Evolutionary conservation across 2,113 vertebrate genomes (phyloP), one percentile per base, ranked within the genome.

Genomic region (Vulpes ferrilata): DNA sequence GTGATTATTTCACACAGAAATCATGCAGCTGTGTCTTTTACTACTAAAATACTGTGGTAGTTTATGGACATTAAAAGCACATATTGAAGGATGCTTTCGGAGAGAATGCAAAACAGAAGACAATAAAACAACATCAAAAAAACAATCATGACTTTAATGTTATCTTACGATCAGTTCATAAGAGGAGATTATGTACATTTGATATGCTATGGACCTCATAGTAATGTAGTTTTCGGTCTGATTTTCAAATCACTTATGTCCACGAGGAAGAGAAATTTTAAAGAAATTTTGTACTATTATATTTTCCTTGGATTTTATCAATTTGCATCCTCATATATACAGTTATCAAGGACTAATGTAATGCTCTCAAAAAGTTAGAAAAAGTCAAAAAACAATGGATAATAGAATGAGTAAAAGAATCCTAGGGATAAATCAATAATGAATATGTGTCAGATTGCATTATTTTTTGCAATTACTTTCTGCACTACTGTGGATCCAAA

Each of bases 11-110:
- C 15, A 84, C n/a, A 74, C 4, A 78, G 80, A 95, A 96, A 90
- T 88, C 43, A n/a, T 57, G 84, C 90, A 96, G 67, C 74, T 97
- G 94, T 67, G 88, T 83, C 57, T 96, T 79, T 23, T 87, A 65
- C 62, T 90, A 92, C n/a, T 81, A 43, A 96, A 81, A 76, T 19
- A 59, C 51, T 82, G 25, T 48, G 11, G 27, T 12, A 17, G 38
- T 79, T 90, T 91, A 32, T 67, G 55, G n/a, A 82, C 51, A 82
- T 35, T 71, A 83, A 83, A 62, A 35, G 22, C 35, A 86, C 30
- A 79, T 35, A 62, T 25, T 89, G 16, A 60, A 93, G 43, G 13
- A 48, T 35, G 22, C 5, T 92, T 95, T 93, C 48, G 48, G 16
- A 88, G 32, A 86, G 5, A 62, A 81, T 71, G 64, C 74, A 62